These are phyloP conservation scores for Psilopsiagon aurifrons DNA, from an alignment of 2,113 vertebrate species.

Conservation along the genomic window DNA sequence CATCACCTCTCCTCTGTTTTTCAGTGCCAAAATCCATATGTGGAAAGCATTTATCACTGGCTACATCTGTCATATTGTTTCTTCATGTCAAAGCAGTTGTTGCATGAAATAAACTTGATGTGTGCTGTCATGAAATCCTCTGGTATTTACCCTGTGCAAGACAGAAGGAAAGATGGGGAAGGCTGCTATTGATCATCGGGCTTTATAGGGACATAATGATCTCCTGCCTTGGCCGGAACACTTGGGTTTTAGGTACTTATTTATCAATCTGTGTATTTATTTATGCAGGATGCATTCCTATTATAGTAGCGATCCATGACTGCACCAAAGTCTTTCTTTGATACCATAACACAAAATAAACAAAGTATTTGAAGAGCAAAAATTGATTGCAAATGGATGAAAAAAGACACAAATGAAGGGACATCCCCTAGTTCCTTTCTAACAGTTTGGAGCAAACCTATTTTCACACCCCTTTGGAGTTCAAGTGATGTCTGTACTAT, in stretches of 20 bases:
- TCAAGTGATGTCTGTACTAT: neutral
- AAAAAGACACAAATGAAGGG: neutral
- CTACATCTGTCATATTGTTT: neutral
- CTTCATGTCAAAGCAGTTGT: neutral
- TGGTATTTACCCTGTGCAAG: neutral
- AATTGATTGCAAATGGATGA: neutral
- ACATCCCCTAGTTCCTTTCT: neutral
- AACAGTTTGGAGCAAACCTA: neutral
- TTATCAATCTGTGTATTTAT: neutral
- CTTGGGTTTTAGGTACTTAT: rapidly evolving
- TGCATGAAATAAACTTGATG: neutral
- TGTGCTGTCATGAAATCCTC: neutral
- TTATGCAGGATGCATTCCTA: neutral
- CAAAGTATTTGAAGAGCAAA: neutral
- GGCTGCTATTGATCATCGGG: neutral
- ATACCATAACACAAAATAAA: neutral
- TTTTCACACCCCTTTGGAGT: neutral
- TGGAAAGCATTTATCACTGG: neutral
- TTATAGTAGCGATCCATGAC: neutral
- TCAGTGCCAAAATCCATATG: neutral
- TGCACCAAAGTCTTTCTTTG: neutral
- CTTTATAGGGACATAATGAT: neutral
- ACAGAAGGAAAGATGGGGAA: neutral
- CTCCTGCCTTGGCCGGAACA: neutral
- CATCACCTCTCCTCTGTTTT: neutral